These are phyloP conservation scores for Aradus depressus DNA, from an alignment of 2,888 invertebrate species.

Conservation along the genomic window DNA sequence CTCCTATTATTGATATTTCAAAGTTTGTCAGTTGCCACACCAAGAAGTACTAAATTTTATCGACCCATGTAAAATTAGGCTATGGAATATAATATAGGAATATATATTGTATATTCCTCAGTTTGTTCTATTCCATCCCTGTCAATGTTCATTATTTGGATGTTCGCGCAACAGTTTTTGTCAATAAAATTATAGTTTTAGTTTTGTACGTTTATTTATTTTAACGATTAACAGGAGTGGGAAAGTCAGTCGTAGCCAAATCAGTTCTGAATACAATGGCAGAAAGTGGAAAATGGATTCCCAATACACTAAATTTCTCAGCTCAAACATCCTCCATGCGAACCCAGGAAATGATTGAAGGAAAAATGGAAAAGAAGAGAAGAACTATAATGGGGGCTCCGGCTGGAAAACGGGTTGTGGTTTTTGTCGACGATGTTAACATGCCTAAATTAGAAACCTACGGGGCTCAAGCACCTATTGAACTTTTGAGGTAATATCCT, in stretches of 20 bases:
- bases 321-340: conserved; percentile 79
- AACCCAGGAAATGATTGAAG: conserved; percentile 74
- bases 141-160: no score
- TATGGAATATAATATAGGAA: no score
- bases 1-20: no score
- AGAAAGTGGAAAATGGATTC: conserved; percentile 50
- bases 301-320: conserved; percentile 75
- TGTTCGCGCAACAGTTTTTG: no score
- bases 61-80: no score
- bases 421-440: conserved; percentile 85
- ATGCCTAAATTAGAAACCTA: conserved; percentile 81
- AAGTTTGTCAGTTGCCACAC: no score
- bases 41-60: no score
- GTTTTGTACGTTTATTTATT: background rate
- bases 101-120: no score
- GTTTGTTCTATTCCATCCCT: no score
- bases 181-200: no score
- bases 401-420: conserved; percentile 64
- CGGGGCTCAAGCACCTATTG: conserved; percentile 85
- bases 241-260: conserved; percentile 77
- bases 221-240: conserved; percentile 57
- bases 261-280: conserved; percentile 56
- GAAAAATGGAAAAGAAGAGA: conserved; percentile 71
- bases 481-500: conserved; percentile 63
- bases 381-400: conserved; percentile 72